Evolutionary conservation across 2,888 invertebrate genomes (phyloP), one percentile per base, ranked within the genome.

Genomic region (Sinopyrophorus schimmeli): DNA sequence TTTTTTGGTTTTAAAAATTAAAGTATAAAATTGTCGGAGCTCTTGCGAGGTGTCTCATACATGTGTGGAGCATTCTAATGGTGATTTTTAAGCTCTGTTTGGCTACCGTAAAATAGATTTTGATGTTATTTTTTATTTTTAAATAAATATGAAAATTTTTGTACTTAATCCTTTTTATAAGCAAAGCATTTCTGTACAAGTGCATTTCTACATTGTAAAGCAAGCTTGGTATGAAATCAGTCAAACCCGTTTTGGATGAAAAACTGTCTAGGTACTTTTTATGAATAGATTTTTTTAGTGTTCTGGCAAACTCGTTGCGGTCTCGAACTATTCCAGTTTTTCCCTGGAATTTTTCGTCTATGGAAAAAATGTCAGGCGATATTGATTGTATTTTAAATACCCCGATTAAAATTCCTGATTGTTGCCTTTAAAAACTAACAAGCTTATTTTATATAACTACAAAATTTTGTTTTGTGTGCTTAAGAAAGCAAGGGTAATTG

Each of bases 211-310:
- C 43, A 40, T 32, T 50, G 49, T 23, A 41, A 10, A 32, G 28
- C 32, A 42, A 60, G 57, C 59, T 60, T 61, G 64, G 61, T 65
- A 68, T 67, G 65, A 67, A 69, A 69, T 68, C 66, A 59, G 65
- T 67, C 66, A 67, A 66, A 68, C 65, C 66, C 66, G 68, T 63
- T 60, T 58, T 53, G 53, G 58, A 66, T 65, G 69, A 70, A 71
- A 70, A 70, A 71, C 68, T 66, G 69, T 67, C 69, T 67, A 59
- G 65, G 63, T 58, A 60, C 63, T 65, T 71, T 71, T 71, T 70
- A 66, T 61, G 60, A 62, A 61, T 59, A 60, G 54, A 58, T 69
- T 69, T 71, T 69, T 70, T 67, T 52, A 55, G 43, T 47, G 54
- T 28, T 32, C 59, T 57, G 53, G 59, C 59, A 53, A 65, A 64